phyloP scores from a whole-genome alignment of 1,140 invertebrate species.

The Drosophila virilis region DNA sequence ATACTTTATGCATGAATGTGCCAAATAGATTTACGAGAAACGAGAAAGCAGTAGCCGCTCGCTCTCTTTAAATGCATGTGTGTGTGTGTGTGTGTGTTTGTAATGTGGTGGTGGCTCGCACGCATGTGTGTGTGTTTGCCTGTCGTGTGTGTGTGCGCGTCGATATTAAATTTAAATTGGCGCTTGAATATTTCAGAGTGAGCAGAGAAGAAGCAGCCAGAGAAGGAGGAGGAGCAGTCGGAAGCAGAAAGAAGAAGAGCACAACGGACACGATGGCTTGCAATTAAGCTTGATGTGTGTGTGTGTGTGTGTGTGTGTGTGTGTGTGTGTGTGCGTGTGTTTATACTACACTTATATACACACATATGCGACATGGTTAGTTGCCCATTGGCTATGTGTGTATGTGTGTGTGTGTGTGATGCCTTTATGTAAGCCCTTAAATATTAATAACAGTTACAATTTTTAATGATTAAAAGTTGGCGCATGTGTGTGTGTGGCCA shows the following conservation, averaged over 20 bases:
- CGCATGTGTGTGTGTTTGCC: slow-evolving; percentile 40
- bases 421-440: slow-evolving; percentile 71
- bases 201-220: slow-evolving; percentile 18
- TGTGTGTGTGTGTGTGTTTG: slow-evolving; percentile 14
- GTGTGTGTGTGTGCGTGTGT: slow-evolving; percentile 15
- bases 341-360: no score
- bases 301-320: slow-evolving; percentile 14
- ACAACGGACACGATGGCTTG: slow-evolving; percentile 67
- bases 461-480: slow-evolving; percentile 82
- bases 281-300: slow-evolving; percentile 66
- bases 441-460: slow-evolving; percentile 83
- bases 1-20: slow-evolving; percentile 83
- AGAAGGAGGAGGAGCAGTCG: neutral
- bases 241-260: neutral
- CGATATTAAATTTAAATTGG: slow-evolving; percentile 83
- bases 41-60: slow-evolving; percentile 32
- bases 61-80: neutral
- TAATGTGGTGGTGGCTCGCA: slow-evolving; percentile 28
- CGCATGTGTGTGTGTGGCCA: slow-evolving; percentile 60
- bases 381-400: slow-evolving; percentile 31
- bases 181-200: slow-evolving; percentile 76
- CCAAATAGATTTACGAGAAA: slow-evolving; percentile 80
- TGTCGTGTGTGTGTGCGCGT: slow-evolving; percentile 60
- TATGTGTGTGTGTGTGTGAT: slow-evolving; percentile 25
- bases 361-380: slow-evolving; percentile 37